These are phyloP conservation scores for Ecliptopera silaceata DNA, from an alignment of 2,888 invertebrate genomes.

Conservation along the genomic window DNA sequence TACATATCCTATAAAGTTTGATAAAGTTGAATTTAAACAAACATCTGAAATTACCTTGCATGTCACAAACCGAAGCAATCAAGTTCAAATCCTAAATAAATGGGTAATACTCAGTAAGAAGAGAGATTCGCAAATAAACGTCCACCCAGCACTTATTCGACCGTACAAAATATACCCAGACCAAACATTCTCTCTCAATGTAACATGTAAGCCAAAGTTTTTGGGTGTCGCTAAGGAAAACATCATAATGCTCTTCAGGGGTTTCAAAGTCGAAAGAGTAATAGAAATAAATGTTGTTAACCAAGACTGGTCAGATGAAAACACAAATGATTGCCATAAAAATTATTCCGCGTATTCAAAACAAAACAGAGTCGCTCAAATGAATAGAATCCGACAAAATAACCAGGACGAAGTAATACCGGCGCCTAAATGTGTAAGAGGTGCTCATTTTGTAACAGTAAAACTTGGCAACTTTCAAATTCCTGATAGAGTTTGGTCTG, in stretches of 20 bases:
- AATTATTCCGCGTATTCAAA: constrained; percentile 27
- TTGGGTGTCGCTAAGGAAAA: constrained; percentile 85
- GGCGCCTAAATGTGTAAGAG: constrained; percentile 78
- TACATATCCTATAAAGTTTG: constrained; percentile 75
- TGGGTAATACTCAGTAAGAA: constrained; percentile 79
- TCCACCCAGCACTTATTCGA: constrained; percentile 64
- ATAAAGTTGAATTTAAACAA: constrained; percentile 65
- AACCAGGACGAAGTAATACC: constrained; percentile 57
- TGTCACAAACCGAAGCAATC: constrained; percentile 72
- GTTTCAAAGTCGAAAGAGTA: constrained; percentile 84
- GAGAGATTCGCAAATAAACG: constrained; percentile 76
- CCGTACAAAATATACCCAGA: constrained; percentile 64
- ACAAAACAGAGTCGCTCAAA: constrained; percentile 45
- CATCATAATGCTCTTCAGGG: constrained; percentile 83
- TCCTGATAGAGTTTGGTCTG: constrained; percentile 74
- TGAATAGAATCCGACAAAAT: constrained; percentile 53
- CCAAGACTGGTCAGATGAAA: constrained; percentile 33
- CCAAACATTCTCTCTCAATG: constrained; percentile 64
- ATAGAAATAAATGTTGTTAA: constrained; percentile 79
- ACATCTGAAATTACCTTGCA: constrained; percentile 47
- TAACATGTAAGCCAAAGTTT: constrained; percentile 82
- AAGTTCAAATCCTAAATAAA: constrained; percentile 68
- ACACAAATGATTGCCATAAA: constrained; percentile 1
- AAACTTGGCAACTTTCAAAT: constrained; percentile 73
- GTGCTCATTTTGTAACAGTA: constrained; percentile 84